Base-by-base conservation (phyloP, 2,888 invertebrate species). In the Sphaeridia pumilis region DNA sequence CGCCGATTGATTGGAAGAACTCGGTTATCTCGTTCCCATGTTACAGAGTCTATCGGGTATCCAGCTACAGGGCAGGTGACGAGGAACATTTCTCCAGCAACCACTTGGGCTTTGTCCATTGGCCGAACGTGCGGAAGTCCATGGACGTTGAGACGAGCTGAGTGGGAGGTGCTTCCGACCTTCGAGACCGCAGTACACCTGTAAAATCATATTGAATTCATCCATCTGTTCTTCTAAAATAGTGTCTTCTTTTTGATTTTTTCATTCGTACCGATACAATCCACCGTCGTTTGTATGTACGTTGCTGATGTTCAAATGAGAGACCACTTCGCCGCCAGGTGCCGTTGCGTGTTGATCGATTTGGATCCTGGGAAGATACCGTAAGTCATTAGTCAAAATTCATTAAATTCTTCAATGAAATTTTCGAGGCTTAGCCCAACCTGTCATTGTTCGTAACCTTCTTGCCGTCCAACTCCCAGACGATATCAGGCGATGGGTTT, bases 261-360 rank as follows among this genome's bases (percentile, higher is more conserved):
- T 21, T 14, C 25, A n/a, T 27, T 24, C 52, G 46, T 55, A 63
- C 65, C 86, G 84, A 73, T 90, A 92, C 28, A 88, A 74, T 58
- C 92, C 92, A 43, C 92, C 92, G 67, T 92, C 90, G 68, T 90
- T 89, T 42, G 89, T 87, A 69, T 87, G 86, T 54, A 88, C 87
- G 20, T 84, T 83, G 3, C 87, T 85, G 61, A 92, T 87, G 69
- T 90, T 90, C 65, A 92, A 75, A 70, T 89, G 87, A 1, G 92
- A 92, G 44, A 92, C 87, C 25, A 93, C 87, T 72, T 92, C 92
- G 35, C 73, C 74, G 25, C 70, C 67, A 38, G 38, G 38, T 1
- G 67, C 65, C 3, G 70, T 70, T n/a, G 68, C 67, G 55, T 70
- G 70, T 49, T 70, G 70, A 34, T 70, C 70, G 43, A 72, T 68